Base-by-base conservation (phyloP, 2,888 invertebrate genomes). In the Ormyrus labotus region DNA sequence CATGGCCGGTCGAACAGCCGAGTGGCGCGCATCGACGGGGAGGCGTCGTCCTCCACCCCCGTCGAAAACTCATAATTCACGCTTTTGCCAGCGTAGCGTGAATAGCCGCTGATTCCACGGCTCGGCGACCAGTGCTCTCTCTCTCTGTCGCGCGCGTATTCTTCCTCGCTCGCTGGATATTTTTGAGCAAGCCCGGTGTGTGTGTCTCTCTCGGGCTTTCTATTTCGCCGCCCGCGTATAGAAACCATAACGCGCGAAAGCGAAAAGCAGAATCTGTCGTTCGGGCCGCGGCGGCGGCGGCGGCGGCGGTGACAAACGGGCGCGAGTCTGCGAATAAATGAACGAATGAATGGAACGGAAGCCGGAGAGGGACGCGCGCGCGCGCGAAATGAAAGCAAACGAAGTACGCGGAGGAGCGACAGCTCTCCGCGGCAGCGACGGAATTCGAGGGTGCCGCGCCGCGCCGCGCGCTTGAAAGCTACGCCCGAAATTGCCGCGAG, bases 371-470 rank as follows among this genome's bases (percentile, higher is more conserved):
- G 65, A 55, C 64, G 75, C 34, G 34, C 34, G 34, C 2, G 2
- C 34, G 79, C 81, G 82, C 81, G 72, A 72, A 78, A 78, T 72
- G 72, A 78, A 72, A 78, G 72, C 67, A 67, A 76, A 76, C 76
- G 69, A 69, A 70, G 50, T 9, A 68, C 10, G 10, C 34, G 51
- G 2, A 13, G 11, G 55, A 19, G 47, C 60, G 67, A 58, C 51
- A 48, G 2, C 34, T 34, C 34, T 19, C 19, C 19, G 19, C 34
- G 34, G 13, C 53, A 45, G 9, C 71, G 51, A 55, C 51, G 87
- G 86, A 84, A 87, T 87, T 83, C 84, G 85, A 88, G 87, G 87
- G 87, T 86, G 86, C 86, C 86, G 85, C 85, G 86, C 88, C 2
- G 86, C 50, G 69, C 19, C 19, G 19, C 19, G 1, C 7, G 84